Base-by-base conservation (phyloP, 2,888 invertebrate species). In the Dryocosmus kuriphilus region DNA sequence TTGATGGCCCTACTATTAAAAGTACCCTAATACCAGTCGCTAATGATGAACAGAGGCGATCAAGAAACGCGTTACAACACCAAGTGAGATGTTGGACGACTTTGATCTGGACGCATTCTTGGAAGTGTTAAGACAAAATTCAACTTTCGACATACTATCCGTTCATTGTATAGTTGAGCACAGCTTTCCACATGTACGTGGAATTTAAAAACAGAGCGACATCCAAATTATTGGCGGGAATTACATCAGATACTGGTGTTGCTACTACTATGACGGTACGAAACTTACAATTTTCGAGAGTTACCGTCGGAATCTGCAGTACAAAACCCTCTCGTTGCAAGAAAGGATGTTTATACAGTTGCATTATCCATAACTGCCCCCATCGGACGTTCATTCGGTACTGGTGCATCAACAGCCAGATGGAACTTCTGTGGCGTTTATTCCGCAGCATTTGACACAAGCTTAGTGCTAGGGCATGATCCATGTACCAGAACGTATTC, bases 221-320 rank as follows among this genome's bases (percentile, higher is more conserved):
- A 22, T 82, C 22, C 80, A 79, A 74, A 78, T 82, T 22, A 57
- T 82, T 19, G 79, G 77, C 24, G 80, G 79, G 1, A 76, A 71
- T 67, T 27, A 30, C 14, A 75, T 38, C 19, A 30, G 38, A 9
- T 79, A 82, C 35, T 80, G 76, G 79, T 61, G 55, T 61, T 81
- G 77, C 19, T 11, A 77, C n/a, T 46, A 79, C 65, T 78, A 77
- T 24, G 61, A 77, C 60, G 79, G 75, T 9, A 30, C 61, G 0
- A 1, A 71, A 8, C 19, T 78, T 5, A 24, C 32, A 6, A 27
- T 78, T 16, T 79, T 79, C 51, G 78, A 81, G n/a, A 79, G 79
- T 51, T 19, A 76, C 9, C 11, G 14, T 9, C 65, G 65, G 35
- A 5, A n/a, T 16, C n/a, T n/a, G n/a, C n/a, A n/a, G n/a, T n/a